Percentiles rank a stretch among this genome's conserved stretches.
Conservation (phyloP, 64 coral and sea anemone species). For the Porites lutea region DNA sequence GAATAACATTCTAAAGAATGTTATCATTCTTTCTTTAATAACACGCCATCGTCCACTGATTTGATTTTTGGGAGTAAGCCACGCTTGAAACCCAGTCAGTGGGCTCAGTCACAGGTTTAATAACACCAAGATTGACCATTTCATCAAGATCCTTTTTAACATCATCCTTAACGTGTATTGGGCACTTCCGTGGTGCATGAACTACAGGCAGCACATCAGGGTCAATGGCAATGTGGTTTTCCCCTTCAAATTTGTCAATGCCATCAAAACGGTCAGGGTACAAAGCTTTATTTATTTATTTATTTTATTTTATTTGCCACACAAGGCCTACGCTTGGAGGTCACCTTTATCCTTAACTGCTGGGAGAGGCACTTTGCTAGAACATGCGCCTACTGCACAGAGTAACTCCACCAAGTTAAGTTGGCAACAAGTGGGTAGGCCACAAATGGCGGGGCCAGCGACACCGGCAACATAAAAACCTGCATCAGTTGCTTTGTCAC, state of each 20-base stretch:
- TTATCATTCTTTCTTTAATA: constrained; percentile 18
- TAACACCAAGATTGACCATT: constrained; percentile 14
- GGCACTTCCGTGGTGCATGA: constrained; percentile 28
- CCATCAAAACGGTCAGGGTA: neutral
- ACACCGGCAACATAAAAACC: constrained; percentile 31
- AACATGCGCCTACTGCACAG: neutral
- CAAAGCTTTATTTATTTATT: neutral
- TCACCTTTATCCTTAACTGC: neutral
- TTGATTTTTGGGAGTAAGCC: neutral
- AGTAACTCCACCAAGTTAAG: neutral
- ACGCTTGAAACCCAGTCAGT: constrained; percentile 28
- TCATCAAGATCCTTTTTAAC: neutral
- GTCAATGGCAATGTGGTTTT: constrained; percentile 40
- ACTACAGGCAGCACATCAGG: constrained; percentile 7
- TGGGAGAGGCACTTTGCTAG: neutral
- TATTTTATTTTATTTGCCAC: no score
- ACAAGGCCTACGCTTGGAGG: neutral
- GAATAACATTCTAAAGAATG: constrained; percentile 17
- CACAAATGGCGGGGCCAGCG: neutral
- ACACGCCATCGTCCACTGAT: neutral
- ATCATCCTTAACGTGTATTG: constrained; percentile 2
- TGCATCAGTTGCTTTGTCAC: neutral
- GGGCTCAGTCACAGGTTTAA: neutral
- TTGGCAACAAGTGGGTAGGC: neutral
- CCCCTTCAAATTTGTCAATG: neutral